phyloP scores from a whole-genome alignment of 2,888 invertebrate species.

The Conops quadrifasciatus region DNA sequence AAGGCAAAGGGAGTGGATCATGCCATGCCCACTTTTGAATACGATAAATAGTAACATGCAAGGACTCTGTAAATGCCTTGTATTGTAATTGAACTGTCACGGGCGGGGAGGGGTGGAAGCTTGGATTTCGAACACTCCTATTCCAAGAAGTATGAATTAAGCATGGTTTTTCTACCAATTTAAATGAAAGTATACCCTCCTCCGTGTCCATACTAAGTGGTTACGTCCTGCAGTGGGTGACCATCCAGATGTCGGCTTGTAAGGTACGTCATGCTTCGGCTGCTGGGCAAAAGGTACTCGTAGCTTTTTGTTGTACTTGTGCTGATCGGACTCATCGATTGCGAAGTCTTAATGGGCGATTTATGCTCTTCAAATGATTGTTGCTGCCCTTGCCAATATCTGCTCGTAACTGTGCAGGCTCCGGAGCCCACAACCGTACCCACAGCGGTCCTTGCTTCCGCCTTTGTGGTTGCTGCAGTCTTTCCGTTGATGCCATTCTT shows the following conservation, averaged over 20 bases:
- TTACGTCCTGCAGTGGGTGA: conserved; percentile 53
- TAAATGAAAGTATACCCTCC: too few species aligned
- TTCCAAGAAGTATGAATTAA: too few species aligned
- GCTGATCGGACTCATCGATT: conserved; percentile 60
- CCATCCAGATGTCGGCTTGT: conserved; percentile 33
- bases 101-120: too few species aligned
- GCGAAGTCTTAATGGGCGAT: conserved; percentile 61
- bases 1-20: too few species aligned
- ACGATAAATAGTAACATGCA: too few species aligned
- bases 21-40: too few species aligned
- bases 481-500: not conserved
- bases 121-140: too few species aligned
- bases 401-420: not conserved
- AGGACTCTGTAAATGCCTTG: too few species aligned
- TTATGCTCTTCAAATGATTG: conserved; percentile 55
- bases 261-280: conserved; percentile 62
- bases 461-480: conserved; percentile 11
- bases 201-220: conserved; percentile 42
- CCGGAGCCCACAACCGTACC: conserved; percentile 40
- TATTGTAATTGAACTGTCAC: too few species aligned
- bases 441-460: conserved; percentile 31
- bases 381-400: conserved; percentile 27
- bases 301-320: conserved; percentile 53
- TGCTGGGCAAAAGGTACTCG: conserved; percentile 61
- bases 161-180: too few species aligned